Evolutionary conservation across 2,113 vertebrate genomes (phyloP).

Genomic region (Nerophis ophidion): DNA sequence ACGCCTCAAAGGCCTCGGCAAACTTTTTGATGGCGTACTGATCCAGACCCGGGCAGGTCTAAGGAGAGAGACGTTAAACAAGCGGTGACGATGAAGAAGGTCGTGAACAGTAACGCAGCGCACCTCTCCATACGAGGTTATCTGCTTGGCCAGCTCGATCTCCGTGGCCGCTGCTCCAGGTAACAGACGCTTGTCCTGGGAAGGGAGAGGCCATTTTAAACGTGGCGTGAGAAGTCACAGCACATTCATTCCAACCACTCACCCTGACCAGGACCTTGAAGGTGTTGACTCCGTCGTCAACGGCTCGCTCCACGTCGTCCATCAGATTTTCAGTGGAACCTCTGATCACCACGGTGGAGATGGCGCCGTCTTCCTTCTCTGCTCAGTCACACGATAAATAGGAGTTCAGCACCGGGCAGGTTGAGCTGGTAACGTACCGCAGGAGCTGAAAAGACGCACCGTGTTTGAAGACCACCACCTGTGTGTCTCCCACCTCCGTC

Average conservation of each 20-base stretch:
- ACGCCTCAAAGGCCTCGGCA: conserved; percentile 88
- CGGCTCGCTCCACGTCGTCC: conserved; percentile 94
- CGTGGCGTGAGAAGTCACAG: not conserved
- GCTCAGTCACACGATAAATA: conserved; percentile 14
- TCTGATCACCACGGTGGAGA: conserved; percentile 90
- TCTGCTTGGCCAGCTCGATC: conserved; percentile 90
- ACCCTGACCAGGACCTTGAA: conserved; percentile 96
- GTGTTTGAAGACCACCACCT: conserved; percentile 96
- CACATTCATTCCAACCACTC: conserved; percentile 33
- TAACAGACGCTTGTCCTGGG: conserved; percentile 86
- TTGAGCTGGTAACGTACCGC: not conserved
- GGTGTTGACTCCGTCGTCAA: conserved; percentile 95
- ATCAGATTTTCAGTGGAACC: conserved; percentile 96
- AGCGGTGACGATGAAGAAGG: not conserved
- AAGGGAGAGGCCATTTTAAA: not conserved
- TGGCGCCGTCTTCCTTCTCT: conserved; percentile 92
- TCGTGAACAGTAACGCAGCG: not conserved
- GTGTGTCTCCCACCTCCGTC: conserved; percentile 92
- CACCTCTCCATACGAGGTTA: conserved; percentile 94
- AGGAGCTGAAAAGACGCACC: conserved; percentile 61
- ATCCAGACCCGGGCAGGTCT: conserved; percentile 94
- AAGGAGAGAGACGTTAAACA: not conserved
- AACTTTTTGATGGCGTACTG: conserved; percentile 98
- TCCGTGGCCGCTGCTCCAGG: conserved; percentile 95
- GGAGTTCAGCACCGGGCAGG: not conserved